Conservation (phyloP, 2,797 vertebrate genomes). For the Darevskia mixta region DNA sequence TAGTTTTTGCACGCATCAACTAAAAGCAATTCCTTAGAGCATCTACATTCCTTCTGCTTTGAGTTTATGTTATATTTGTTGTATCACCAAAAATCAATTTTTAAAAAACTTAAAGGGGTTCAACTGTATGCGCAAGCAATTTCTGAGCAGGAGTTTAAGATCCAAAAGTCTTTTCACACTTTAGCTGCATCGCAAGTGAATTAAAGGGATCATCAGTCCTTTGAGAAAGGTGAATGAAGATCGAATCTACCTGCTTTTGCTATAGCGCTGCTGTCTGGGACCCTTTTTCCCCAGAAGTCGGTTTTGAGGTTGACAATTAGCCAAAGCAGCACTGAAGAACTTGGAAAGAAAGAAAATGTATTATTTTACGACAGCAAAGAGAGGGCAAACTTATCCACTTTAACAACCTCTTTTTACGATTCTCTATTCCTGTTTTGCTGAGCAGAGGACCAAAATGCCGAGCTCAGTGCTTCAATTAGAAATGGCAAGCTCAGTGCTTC, state of each 20-base stretch:
- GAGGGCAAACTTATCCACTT: constrained; percentile 65
- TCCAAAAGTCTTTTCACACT: constrained; percentile 36
- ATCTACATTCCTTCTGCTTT: no score
- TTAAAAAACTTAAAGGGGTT: neutral
- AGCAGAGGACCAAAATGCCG: constrained; percentile 59
- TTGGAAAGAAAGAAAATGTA: constrained; percentile 38
- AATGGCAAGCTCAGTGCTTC: constrained; percentile 7
- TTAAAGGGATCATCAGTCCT: constrained; percentile 37
- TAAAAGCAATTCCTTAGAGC: neutral
- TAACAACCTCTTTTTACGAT: constrained; percentile 57
- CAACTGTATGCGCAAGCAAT: neutral
- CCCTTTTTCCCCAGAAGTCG: constrained; percentile 60
- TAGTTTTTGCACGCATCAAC: neutral
- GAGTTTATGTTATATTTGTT: no score
- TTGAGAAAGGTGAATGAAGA: constrained; percentile 53
- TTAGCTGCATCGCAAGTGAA: constrained; percentile 36
- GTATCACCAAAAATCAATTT: no score
- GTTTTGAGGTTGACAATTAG: constrained; percentile 59
- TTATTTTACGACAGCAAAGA: constrained; percentile 58
- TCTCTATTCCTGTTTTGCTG: constrained; percentile 59
- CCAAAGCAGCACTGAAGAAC: constrained; percentile 67
- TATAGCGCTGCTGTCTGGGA: constrained; percentile 49
- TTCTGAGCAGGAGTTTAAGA: constrained; percentile 24
- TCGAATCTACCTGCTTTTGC: constrained; percentile 46
- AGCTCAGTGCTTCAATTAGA: constrained; percentile 65